Conservation (phyloP, 2,113 vertebrate species). For the Eubucco bourcierii region DNA sequence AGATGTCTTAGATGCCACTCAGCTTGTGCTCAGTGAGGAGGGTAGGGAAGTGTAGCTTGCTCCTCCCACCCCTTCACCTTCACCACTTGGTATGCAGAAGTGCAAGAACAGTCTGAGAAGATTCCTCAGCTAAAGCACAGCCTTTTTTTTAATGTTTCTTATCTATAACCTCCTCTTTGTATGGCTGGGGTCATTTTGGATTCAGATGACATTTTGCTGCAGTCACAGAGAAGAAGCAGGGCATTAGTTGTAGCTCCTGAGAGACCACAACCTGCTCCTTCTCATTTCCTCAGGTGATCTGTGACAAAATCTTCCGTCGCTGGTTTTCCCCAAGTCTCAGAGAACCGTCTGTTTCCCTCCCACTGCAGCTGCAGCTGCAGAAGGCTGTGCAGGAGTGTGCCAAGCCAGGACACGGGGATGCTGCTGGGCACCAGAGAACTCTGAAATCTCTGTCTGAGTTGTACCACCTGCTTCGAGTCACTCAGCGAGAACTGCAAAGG, state of each 20-base stretch:
- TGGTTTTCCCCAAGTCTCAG: conserved; percentile 85
- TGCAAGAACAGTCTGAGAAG: neutral
- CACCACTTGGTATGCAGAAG: neutral
- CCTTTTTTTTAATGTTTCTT: neutral
- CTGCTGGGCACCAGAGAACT: neutral
- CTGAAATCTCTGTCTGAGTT: conserved; percentile 78
- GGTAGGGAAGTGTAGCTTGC: neutral
- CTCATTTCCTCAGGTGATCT: conserved; percentile 84
- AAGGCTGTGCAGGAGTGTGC: conserved; percentile 85
- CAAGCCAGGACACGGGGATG: conserved; percentile 14
- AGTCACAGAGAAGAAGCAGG: neutral
- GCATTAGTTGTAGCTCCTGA: neutral
- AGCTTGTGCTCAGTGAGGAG: neutral
- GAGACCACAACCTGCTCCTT: neutral
- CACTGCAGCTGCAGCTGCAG: conserved; percentile 84
- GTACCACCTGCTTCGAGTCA: conserved; percentile 80
- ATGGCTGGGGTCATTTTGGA: neutral
- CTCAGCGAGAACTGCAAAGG: conserved; percentile 63
- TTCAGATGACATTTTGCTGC: neutral
- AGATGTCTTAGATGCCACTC: neutral
- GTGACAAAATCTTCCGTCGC: conserved; percentile 93
- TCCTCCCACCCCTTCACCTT: neutral
- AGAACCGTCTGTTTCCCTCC: conserved; percentile 69
- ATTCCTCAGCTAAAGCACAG: neutral
- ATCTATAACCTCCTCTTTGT: neutral